phyloP scores from a whole-genome alignment of 2,113 vertebrate genomes.

The Butorides virescens region DNA sequence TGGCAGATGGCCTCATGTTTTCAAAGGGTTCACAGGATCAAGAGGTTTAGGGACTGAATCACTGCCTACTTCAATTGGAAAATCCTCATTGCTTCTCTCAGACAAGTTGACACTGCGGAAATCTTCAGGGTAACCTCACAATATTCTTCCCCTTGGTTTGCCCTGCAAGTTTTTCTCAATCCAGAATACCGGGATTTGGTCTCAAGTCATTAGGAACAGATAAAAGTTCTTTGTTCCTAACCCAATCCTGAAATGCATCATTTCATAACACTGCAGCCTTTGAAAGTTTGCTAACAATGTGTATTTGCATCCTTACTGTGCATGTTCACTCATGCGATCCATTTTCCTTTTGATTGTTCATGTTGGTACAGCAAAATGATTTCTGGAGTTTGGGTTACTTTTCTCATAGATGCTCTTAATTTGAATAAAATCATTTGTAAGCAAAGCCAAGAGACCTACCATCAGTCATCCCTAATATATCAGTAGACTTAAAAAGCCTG shows the following conservation, averaged over 20 bases:
- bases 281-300: neutral
- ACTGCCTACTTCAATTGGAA: neutral
- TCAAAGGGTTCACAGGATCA: neutral
- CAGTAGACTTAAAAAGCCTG: neutral
- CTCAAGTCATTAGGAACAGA: neutral
- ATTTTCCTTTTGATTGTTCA: neutral
- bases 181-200: neutral
- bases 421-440: neutral
- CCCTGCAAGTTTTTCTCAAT: neutral
- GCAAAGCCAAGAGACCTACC: neutral
- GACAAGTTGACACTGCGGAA: neutral
- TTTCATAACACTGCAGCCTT: neutral
- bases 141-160: neutral
- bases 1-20: neutral
- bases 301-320: neutral
- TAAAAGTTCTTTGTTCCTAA: neutral
- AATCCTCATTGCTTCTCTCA: neutral
- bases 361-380: neutral
- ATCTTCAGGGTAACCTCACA: neutral
- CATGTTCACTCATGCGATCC: neutral
- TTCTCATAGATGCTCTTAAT: neutral
- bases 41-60: neutral
- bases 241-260: neutral
- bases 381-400: neutral
- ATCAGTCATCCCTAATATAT: neutral